These are phyloP conservation scores for Psix sp. DNA, from an alignment of 1,140 invertebrate species.

Conservation along the genomic window DNA sequence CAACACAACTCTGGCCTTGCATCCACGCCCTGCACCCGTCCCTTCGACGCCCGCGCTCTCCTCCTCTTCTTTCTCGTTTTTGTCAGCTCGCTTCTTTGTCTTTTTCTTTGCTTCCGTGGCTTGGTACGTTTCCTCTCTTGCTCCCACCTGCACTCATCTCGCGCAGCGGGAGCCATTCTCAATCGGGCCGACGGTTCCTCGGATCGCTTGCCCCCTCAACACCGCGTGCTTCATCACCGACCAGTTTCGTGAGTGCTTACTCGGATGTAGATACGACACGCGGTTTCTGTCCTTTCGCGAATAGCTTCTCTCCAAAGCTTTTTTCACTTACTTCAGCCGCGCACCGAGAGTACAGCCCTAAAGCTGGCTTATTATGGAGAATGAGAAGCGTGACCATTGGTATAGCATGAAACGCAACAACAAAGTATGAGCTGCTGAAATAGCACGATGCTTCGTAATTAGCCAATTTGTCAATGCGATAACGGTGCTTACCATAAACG, in stretches of 20 bases:
- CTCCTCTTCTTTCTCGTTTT: conserved; percentile 14
- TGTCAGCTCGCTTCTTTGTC: conserved; percentile 15
- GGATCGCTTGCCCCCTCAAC: conserved; percentile 25
- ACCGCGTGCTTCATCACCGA: conserved; percentile 38
- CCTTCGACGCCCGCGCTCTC: conserved; percentile 7
- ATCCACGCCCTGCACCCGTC: conserved; percentile 25
- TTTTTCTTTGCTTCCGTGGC: conserved; percentile 11
- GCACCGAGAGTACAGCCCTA: conserved; percentile 32
- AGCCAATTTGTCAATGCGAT: too few relatives aligned
- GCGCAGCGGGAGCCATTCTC: conserved; percentile 65
- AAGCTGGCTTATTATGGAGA: too few relatives aligned
- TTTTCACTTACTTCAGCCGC: too few relatives aligned
- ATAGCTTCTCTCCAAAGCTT: conserved; percentile 30
- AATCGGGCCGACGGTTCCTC: conserved; percentile 61
- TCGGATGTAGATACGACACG: conserved; percentile 45
- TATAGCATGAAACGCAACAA: too few relatives aligned
- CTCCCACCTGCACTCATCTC: conserved; percentile 38
- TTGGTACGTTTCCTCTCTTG: conserved; percentile 12
- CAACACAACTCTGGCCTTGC: conserved; percentile 60
- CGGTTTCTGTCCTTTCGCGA: conserved; percentile 48
- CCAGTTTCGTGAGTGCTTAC: conserved; percentile 50
- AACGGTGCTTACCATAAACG: too few relatives aligned
- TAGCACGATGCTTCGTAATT: too few relatives aligned
- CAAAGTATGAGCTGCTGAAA: too few relatives aligned
- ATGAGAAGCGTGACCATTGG: too few relatives aligned